A percentile compares a stretch with the other conserved stretches of the same genome.
Conservation (phyloP, 2,888 invertebrate genomes). For the Amphipoea lucens region DNA sequence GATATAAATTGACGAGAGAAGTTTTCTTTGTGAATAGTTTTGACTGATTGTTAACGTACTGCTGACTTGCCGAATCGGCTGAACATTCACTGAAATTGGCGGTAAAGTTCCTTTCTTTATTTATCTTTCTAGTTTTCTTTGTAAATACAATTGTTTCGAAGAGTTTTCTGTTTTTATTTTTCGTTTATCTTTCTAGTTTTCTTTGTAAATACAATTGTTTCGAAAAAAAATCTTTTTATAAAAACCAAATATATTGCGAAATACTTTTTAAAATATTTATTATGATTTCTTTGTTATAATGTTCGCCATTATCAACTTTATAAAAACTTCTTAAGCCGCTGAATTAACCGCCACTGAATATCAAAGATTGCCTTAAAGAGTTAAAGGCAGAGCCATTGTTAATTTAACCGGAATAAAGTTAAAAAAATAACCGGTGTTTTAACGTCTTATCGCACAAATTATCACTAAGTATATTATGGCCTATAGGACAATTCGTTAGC, state of each 20-base stretch:
- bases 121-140: conserved; percentile 27
- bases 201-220: conserved; percentile 40
- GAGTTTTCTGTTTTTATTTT: conserved; percentile 18
- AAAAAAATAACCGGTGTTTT: conserved; percentile 30
- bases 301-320: background rate
- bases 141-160: conserved; percentile 36
- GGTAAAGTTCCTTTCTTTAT: conserved; percentile 48
- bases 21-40: conserved; percentile 41
- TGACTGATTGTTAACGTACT: conserved; percentile 26
- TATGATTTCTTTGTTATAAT: background rate
- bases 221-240: conserved; percentile 8
- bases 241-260: background rate
- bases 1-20: conserved; percentile 45
- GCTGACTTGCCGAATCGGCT: conserved; percentile 13
- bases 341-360: conserved; percentile 24
- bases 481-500: conserved; percentile 42
- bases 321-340: conserved; percentile 2
- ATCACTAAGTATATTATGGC: conserved; percentile 48
- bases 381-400: conserved; percentile 30
- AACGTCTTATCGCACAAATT: conserved; percentile 56
- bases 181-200: conserved; percentile 21
- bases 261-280: conserved; percentile 19
- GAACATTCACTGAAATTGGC: conserved; percentile 23
- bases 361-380: conserved; percentile 34
- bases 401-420: conserved; percentile 18